These are phyloP conservation scores for Lagria hirta DNA, from an alignment of 2,888 invertebrate species.

Conservation along the genomic window DNA sequence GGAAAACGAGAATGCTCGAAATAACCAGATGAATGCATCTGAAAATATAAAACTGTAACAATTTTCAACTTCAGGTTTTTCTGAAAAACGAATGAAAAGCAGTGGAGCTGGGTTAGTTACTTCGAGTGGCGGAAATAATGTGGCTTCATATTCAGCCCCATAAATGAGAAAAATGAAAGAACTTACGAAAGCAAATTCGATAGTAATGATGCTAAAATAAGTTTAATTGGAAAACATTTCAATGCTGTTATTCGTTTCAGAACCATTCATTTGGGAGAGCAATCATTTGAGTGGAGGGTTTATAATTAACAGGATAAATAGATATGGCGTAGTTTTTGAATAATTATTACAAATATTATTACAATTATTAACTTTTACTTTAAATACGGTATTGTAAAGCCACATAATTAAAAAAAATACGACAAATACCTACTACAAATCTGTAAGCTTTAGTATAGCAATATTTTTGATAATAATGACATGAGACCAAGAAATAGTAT, in stretches of 20 bases:
- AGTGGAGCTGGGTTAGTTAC: conserved; percentile 37
- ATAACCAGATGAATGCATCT: conserved; percentile 31
- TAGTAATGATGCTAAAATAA: conserved; percentile 44
- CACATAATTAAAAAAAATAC: too few relatives aligned
- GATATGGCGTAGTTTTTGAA: too few relatives aligned
- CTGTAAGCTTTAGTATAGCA: too few relatives aligned
- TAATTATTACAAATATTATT: too few relatives aligned
- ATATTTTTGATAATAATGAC: too few relatives aligned
- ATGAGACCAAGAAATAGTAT: too few relatives aligned
- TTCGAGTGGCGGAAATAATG: conserved; percentile 44
- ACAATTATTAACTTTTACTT: too few relatives aligned
- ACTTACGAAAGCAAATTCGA: conserved; percentile 33
- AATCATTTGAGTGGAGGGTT: conserved; percentile 9
- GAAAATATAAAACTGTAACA: conserved; percentile 40
- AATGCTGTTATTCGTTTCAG: conserved; percentile 36
- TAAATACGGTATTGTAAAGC: too few relatives aligned
- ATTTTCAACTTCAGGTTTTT: conserved; percentile 39
- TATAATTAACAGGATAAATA: too few relatives aligned
- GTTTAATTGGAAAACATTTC: conserved; percentile 44
- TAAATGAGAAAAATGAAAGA: conserved; percentile 43
- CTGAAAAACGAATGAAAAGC: conserved; percentile 22
- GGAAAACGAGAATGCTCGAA: too few relatives aligned
- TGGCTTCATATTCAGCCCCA: conserved; percentile 37
- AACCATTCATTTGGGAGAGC: conserved; percentile 10
- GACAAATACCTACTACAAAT: too few relatives aligned